Evolutionary conservation across 2,888 invertebrate species (phyloP).

Genomic region (Aspidiotus destructor): DNA sequence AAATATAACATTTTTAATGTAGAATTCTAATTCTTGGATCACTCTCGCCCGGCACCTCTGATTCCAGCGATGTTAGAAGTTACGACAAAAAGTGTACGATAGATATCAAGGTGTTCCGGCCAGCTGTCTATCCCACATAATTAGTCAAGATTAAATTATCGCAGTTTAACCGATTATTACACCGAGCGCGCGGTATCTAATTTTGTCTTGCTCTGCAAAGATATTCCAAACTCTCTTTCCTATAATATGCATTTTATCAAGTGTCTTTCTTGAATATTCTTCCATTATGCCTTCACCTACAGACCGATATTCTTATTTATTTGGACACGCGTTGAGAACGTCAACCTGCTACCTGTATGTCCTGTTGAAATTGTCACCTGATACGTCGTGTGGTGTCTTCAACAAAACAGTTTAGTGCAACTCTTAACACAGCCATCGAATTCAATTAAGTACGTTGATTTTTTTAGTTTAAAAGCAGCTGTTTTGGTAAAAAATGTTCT

Average conservation of each 20-base stretch:
- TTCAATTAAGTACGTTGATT: no score
- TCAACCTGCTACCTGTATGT: slow-evolving; percentile 14
- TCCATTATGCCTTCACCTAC: not conserved
- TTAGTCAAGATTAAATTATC: slow-evolving; percentile 28
- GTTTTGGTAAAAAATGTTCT: no score
- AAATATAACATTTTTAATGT: no score
- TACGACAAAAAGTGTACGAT: not conserved
- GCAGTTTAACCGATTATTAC: slow-evolving; percentile 12
- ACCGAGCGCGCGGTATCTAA: not conserved
- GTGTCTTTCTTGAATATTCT: not conserved
- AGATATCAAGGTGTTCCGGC: slow-evolving; percentile 25
- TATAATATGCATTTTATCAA: not conserved
- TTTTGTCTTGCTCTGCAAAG: not conserved
- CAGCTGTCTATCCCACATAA: slow-evolving; percentile 31
- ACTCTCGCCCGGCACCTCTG: no score
- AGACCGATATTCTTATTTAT: slow-evolving; percentile 6
- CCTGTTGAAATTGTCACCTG: slow-evolving; percentile 7
- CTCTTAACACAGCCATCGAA: no score
- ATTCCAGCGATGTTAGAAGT: no score
- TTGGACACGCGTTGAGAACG: slow-evolving; percentile 1
- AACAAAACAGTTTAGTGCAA: no score
- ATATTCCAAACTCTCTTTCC: not conserved
- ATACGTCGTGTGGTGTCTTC: not conserved
- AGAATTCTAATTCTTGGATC: no score
- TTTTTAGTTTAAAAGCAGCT: no score